Percentiles rank a stretch among this genome's conserved stretches.
Evolutionary conservation across 2,113 vertebrate species (phyloP).

Genomic region (Notothenia coriiceps): DNA sequence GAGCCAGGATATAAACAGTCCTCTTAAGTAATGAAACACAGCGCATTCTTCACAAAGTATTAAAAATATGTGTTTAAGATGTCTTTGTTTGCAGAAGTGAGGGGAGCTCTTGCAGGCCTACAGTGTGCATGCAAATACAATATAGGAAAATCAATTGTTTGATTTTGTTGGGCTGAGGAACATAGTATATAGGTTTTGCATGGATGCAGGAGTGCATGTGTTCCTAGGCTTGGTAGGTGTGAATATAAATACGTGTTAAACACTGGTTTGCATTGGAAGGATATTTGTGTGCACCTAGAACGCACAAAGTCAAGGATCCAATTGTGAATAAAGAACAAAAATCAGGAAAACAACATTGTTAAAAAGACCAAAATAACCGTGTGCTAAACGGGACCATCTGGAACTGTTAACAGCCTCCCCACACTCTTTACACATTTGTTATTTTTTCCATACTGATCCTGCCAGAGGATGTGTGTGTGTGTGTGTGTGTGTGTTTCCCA

Average conservation of each 20-base stretch:
- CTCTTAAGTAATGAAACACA: too few species aligned
- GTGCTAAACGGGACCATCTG: conserved; percentile 48
- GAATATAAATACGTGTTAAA: conserved; percentile 36
- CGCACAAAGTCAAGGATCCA: neutral
- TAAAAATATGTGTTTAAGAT: neutral
- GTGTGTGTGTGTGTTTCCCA: conserved; percentile 19
- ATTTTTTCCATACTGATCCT: conserved; percentile 48
- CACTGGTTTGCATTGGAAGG: neutral
- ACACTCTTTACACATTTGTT: conserved; percentile 19
- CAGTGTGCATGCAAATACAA: conserved; percentile 20
- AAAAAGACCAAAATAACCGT: conserved; percentile 20
- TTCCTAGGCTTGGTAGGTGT: conserved; percentile 12
- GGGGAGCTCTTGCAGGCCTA: neutral
- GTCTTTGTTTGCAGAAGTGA: too few species aligned
- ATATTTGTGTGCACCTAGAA: neutral
- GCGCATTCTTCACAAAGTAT: neutral
- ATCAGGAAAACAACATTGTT: conserved; percentile 20
- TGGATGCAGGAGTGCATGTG: conserved; percentile 13
- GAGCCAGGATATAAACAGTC: too few species aligned
- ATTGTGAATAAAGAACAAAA: neutral
- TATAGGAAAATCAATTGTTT: neutral
- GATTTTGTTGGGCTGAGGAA: neutral
- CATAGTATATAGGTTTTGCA: conserved; percentile 25
- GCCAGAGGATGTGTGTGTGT: conserved; percentile 59
- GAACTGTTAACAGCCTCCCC: conserved; percentile 32